These are phyloP conservation scores for Upupa epops DNA, from an alignment of 2,113 vertebrate genomes.

Conservation along the genomic window DNA sequence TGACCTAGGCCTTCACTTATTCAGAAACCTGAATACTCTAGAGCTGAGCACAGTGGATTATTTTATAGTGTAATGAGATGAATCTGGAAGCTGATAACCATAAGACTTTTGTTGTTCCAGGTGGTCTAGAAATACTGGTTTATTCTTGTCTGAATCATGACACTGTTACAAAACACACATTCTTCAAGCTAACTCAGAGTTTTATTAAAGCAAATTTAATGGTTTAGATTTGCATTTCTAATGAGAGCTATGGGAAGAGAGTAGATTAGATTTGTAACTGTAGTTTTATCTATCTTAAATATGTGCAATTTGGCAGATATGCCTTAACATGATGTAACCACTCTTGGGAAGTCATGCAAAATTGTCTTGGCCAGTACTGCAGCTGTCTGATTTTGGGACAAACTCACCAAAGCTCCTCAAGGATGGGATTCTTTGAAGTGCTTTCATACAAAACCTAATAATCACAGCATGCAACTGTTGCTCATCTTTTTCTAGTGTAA, in stretches of 20 bases:
- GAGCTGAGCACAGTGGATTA: neutral
- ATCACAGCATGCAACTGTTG: neutral
- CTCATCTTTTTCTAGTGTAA: neutral
- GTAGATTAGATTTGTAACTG: neutral
- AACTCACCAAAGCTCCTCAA: neutral
- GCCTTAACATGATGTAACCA: neutral
- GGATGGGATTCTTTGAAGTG: neutral
- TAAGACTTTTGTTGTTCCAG: neutral
- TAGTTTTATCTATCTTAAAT: neutral
- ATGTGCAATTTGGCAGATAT: neutral
- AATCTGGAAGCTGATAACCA: no score
- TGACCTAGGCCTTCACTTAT: neutral
- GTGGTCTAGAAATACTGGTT: constrained; percentile 42
- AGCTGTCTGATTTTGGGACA: neutral
- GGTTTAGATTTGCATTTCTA: constrained; percentile 19
- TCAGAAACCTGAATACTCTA: neutral
- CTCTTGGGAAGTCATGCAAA: neutral
- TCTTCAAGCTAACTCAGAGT: constrained; percentile 3
- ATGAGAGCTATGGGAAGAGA: neutral
- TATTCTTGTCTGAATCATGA: constrained; percentile 29
- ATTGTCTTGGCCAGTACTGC: neutral
- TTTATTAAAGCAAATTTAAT: neutral
- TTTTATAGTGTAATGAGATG: neutral
- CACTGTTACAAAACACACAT: constrained; percentile 18
- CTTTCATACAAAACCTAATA: neutral